Conservation (phyloP, 2,888 invertebrate genomes). For the Torymus auratus region DNA sequence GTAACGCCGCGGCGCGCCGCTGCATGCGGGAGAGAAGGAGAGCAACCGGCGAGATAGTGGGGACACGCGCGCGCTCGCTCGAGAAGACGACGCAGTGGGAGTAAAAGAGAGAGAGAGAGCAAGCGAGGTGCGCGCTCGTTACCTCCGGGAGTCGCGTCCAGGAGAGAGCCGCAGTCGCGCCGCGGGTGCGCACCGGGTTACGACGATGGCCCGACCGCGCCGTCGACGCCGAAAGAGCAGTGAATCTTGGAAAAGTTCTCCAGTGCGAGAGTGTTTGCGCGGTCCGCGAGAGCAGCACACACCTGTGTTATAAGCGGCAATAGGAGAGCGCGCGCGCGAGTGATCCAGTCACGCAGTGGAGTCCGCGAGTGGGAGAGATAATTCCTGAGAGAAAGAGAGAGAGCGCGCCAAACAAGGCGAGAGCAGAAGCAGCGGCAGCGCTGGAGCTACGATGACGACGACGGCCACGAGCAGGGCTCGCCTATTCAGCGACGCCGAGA, state of each 20-base stretch:
- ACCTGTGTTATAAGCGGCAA: no score
- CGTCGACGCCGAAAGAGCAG: not conserved
- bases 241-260: no score
- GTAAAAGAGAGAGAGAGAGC: not conserved
- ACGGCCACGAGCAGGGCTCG: constrained; percentile 45
- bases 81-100: not conserved
- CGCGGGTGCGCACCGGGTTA: not conserved
- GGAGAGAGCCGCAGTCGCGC: constrained; percentile 4
- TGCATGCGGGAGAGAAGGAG: no score
- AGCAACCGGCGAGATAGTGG: no score
- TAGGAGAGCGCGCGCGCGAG: constrained; percentile 2
- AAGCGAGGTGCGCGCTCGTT: not conserved
- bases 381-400: not conserved
- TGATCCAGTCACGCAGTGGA: not conserved
- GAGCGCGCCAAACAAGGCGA: constrained; percentile 56
- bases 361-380: not conserved
- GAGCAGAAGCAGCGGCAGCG: constrained; percentile 4
- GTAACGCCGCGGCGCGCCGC: not conserved
- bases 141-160: not conserved
- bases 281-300: no score
- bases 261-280: no score
- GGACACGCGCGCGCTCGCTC: constrained; percentile 35
- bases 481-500: constrained; percentile 56
- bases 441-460: constrained; percentile 41
- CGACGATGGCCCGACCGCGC: not conserved